Conservation (phyloP, 2,113 vertebrate species). For the Ardeotis arabs region DNA sequence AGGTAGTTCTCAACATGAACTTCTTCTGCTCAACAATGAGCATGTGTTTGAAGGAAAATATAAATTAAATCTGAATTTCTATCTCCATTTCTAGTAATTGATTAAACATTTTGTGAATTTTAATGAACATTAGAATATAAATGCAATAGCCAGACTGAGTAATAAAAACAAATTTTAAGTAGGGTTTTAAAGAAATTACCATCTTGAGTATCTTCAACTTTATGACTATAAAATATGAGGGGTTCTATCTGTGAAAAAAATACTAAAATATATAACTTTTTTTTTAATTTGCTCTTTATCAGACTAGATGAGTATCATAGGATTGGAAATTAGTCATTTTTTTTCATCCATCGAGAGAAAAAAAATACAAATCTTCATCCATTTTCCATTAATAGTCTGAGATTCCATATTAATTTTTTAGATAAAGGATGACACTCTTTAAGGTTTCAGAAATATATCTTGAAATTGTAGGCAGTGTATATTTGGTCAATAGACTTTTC, state of each 20-base stretch:
- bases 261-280: neutral
- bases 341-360: neutral
- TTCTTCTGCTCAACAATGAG: neutral
- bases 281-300: neutral
- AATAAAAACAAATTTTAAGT: neutral
- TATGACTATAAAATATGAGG: neutral
- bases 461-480: neutral
- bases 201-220: neutral
- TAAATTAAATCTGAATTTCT: neutral
- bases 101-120: neutral
- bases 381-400: neutral
- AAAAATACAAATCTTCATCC: neutral
- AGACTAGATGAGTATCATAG: neutral
- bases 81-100: neutral
- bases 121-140: neutral
- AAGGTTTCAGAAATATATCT: neutral
- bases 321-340: neutral
- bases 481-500: neutral
- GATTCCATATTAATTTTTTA: neutral
- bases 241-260: neutral
- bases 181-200: neutral
- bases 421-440: neutral
- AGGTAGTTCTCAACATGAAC: neutral
- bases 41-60: neutral
- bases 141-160: neutral